Evolutionary conservation across 2,113 vertebrate species (phyloP).

Genomic region (Chamaea fasciata): DNA sequence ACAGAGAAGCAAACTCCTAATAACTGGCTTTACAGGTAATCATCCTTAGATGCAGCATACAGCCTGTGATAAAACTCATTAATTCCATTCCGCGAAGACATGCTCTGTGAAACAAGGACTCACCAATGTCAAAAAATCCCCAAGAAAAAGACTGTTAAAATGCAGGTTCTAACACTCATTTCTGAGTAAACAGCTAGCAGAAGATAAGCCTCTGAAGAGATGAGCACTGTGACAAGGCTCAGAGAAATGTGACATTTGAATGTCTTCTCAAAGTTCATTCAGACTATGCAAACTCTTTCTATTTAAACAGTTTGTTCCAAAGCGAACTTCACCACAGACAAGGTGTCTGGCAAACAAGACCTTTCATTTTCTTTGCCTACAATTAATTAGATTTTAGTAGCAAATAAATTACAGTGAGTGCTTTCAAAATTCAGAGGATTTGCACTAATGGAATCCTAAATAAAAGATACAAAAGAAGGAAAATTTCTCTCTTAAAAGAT

Average conservation of each 20-base stretch:
- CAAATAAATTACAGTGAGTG: not conserved
- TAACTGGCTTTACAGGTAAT: not conserved
- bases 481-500: not conserved
- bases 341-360: not conserved
- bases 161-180: not conserved
- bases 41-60: fast-evolving
- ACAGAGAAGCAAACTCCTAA: not conserved
- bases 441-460: not conserved
- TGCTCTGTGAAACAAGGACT: not conserved
- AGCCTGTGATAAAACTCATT: not conserved
- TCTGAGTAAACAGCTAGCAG: not conserved
- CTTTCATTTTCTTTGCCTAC: not conserved
- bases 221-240: not conserved
- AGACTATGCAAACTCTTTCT: not conserved
- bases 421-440: not conserved
- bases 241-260: not conserved
- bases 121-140: not conserved
- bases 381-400: not conserved
- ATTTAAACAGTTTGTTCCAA: not conserved
- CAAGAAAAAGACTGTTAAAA: not conserved
- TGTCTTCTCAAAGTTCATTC: not conserved
- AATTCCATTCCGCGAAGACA: not conserved
- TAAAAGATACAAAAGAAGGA: not conserved
- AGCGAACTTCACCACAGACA: not conserved
- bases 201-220: not conserved